phyloP scores from a whole-genome alignment of 2,888 invertebrate genomes.

The Ferrisia virgata region DNA sequence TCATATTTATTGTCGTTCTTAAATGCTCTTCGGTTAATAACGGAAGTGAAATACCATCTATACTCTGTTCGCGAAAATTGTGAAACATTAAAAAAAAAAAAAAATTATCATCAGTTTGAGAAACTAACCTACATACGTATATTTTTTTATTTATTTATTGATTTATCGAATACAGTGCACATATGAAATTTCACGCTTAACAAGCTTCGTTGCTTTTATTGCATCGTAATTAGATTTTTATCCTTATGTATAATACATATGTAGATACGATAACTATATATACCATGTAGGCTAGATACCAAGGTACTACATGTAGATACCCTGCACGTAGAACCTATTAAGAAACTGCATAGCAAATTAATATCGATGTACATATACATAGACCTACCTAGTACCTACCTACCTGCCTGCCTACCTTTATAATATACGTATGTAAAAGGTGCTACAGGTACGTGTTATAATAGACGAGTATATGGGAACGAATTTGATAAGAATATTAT shows the following conservation, averaged over 20 bases:
- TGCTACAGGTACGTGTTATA: too few species aligned
- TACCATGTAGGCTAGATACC: too few species aligned
- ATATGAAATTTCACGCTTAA: neutral
- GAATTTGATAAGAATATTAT: neutral
- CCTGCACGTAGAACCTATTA: neutral
- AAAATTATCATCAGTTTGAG: neutral
- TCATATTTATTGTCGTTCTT: constrained; percentile 46
- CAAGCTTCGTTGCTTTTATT: neutral
- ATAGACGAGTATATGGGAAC: too few species aligned
- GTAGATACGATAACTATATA: neutral
- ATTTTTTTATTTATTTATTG: neutral
- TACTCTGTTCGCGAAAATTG: constrained; percentile 56
- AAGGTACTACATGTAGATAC: neutral
- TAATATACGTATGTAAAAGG: too few species aligned
- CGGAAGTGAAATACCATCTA: constrained; percentile 55
- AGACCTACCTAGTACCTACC: neutral
- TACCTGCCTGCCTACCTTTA: neutral
- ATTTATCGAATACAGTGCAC: neutral
- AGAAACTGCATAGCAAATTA: neutral
- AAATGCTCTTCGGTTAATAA: constrained; percentile 57
- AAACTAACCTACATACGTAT: neutral
- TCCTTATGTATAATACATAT: neutral
- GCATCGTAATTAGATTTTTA: neutral
- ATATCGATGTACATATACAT: neutral
- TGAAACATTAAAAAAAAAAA: constrained; percentile 53